Base-by-base conservation (phyloP, 2,113 vertebrate species). In the Eclectus roratus region DNA sequence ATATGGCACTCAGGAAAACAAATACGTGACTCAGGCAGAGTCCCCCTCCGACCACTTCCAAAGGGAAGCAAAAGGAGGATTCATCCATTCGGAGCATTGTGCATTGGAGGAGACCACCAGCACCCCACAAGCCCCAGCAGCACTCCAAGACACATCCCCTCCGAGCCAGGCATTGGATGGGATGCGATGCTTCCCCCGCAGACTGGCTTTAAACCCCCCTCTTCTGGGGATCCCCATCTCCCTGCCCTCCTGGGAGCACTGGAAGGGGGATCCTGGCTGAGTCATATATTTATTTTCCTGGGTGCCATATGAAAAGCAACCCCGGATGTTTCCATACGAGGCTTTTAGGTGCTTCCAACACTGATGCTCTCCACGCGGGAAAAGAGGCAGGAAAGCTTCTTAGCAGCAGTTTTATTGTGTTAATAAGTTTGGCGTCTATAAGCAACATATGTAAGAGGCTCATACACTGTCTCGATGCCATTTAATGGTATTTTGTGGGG, bases 1-100 rank as follows among this genome's bases (percentile, higher is more conserved):
- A 47, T 61, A 80, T 79, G 95, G 95, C 92, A 65, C 49, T 29
- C 17, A 2, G 64, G 60, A 88, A 96, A 92, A 92, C 87, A 96
- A 96, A 97, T 24, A 85, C 0, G 31, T 85, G 96, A 78, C 31
- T 89, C 95, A 88, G 5, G 39, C 84, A 47, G 76, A 41, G 91
- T n/a, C 80, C 50, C 83, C 90, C 50, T 60, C 25, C 64, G 85
- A 92, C 90, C 96, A 73, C 49, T 80, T 53, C 64, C 18, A 8
- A 29, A 2, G 71, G 16, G 6, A 19, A 39, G 17, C 2, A 5
- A 41, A 64, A 43, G 56, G 46, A 53, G 19, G 29, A 49, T 4
- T 0, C 3, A 0, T 1, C 2, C 35, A 2, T 41, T 19, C 1
- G 1, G 71, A 16, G 35, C 0, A 6, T 25, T 18, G 31, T 3